Evolutionary conservation across 1,140 invertebrate genomes (phyloP), one percentile per base, ranked within the genome.

Genomic region (Temnothorax nylanderi): DNA sequence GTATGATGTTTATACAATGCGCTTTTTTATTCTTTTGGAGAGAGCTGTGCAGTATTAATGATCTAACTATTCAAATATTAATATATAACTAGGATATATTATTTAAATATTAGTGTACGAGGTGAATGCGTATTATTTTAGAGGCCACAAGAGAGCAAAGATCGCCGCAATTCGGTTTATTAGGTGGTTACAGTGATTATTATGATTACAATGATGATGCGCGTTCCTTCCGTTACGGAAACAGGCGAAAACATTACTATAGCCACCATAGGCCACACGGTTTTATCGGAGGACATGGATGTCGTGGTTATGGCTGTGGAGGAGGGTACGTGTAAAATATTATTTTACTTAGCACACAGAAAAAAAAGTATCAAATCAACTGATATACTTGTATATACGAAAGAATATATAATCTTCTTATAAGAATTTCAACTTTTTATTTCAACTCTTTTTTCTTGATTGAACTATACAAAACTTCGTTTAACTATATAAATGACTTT

Each of bases 141-240:
- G 89, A 62, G 5, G 47, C 10, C 37, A 60, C 74, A 11, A 91
- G 92, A 13, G 32, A 78, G 0, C 78, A 87, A 76, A 81, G 90
- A 54, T 92, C 90, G 0, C 91, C 92, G 2, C 85, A 89, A 47
- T 91, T 82, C 13, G 81, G 87, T 51, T 82, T 90, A 21, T 44
- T 81, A 1, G 37, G 34, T 4, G 75, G 21, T 56, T 51, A 72
- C 18, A 65, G 74, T 0, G 89, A 87, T 64, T 92, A 72, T 34
- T 62, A 51, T 51, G 85, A 82, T 51, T 60, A 37, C 6, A 86
- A 76, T 11, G 47, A 74, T 18, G 51, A 58, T 41, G 54, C n/a
- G 3, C 69, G 6, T 2, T 54, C 71, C 7, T 58, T 56, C 18
- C 32, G 0, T 5, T 80, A 67, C 26, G 88, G 87, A 13, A 71